A percentile compares a stretch with the other conserved stretches of the same genome.
phyloP scores from a whole-genome alignment of 2,888 invertebrate species.

The Graphium colonna region DNA sequence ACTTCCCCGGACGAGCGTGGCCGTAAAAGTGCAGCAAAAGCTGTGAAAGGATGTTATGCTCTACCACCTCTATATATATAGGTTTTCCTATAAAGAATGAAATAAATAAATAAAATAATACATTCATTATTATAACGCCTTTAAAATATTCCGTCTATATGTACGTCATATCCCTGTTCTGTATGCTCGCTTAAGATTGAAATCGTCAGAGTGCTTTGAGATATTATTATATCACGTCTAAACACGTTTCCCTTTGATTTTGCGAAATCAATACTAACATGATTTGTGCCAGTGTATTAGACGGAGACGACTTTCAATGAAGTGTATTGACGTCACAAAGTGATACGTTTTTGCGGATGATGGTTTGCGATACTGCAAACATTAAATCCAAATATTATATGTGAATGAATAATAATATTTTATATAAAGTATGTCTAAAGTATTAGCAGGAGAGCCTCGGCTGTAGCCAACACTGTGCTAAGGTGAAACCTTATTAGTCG shows the following conservation, averaged over 20 bases:
- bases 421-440: too few relatives aligned
- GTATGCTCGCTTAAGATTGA: background rate
- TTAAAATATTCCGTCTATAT: background rate
- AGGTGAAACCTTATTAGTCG: too few relatives aligned
- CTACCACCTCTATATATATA: too few relatives aligned
- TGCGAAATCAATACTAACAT: slow-evolving; percentile 3
- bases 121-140: background rate
- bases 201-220: slow-evolving; percentile 3
- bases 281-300: slow-evolving; percentile 4
- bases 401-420: too few relatives aligned
- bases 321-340: background rate
- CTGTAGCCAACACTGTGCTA: too few relatives aligned
- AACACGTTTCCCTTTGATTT: slow-evolving; percentile 6
- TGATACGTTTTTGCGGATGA: background rate
- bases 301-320: background rate
- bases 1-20: too few relatives aligned
- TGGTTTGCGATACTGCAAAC: too few relatives aligned
- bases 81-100: too few relatives aligned
- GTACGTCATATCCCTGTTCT: background rate
- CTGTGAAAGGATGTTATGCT: too few relatives aligned
- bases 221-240: slow-evolving; percentile 4
- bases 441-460: too few relatives aligned
- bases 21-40: too few relatives aligned
- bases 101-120: background rate
- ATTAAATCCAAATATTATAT: background rate